Conservation (phyloP, 2,113 vertebrate species). For the Amphilophus citrinellus region DNA sequence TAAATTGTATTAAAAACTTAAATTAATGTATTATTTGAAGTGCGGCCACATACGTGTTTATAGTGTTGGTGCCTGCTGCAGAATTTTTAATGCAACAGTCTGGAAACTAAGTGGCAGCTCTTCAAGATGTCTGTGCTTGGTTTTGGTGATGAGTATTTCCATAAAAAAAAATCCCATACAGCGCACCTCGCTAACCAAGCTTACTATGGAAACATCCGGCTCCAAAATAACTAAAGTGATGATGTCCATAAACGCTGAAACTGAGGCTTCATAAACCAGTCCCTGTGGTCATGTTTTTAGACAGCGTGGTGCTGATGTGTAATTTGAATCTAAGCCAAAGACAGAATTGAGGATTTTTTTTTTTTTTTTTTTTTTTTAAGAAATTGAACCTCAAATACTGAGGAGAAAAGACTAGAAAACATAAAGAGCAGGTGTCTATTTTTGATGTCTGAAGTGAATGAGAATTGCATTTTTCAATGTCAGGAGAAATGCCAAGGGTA, state of each 20-base stretch:
- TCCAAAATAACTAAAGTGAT: too few relatives aligned
- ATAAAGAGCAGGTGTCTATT: background rate
- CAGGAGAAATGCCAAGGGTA: conserved; percentile 17
- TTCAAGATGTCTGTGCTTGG: too few relatives aligned
- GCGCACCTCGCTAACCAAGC: too few relatives aligned
- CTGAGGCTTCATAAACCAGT: background rate
- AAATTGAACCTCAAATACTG: background rate
- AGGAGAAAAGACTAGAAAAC: background rate
- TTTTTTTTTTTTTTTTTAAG: background rate
- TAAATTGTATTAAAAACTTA: background rate
- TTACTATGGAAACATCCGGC: too few relatives aligned
- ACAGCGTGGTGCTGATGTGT: background rate
- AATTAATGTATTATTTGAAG: background rate
- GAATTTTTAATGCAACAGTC: too few relatives aligned
- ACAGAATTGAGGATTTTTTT: background rate
- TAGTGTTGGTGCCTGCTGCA: too few relatives aligned
- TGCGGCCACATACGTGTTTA: background rate
- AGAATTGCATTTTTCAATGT: conserved; percentile 7
- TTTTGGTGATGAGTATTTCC: too few relatives aligned
- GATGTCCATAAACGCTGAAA: too few relatives aligned
- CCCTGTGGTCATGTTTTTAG: too few relatives aligned
- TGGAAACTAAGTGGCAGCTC: too few relatives aligned
- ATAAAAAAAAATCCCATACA: too few relatives aligned
- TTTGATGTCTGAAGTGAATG: background rate
- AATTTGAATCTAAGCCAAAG: background rate